Percentiles rank a stretch among this genome's conserved stretches.
phyloP scores from a whole-genome alignment of 2,888 invertebrate species.

The Trisateles emortualis region DNA sequence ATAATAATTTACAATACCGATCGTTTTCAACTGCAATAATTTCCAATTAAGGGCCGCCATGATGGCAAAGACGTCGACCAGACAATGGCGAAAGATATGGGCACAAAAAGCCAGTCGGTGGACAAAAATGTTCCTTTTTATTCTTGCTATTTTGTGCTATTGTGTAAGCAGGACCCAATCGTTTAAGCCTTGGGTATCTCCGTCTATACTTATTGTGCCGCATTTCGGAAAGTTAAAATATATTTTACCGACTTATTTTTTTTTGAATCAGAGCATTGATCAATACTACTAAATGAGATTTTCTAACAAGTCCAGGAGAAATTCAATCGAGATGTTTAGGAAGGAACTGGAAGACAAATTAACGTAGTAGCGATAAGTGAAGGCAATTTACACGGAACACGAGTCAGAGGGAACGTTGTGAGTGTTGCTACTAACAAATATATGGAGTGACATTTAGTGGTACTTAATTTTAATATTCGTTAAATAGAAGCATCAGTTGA shows the following conservation, averaged over 20 bases:
- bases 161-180: neutral
- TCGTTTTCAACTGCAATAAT: conserved; percentile 71
- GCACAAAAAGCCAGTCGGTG: conserved; percentile 50
- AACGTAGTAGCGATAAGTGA: conserved; percentile 72
- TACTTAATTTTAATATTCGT: conserved; percentile 75
- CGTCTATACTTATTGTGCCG: no score
- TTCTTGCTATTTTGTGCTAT: conserved; percentile 11
- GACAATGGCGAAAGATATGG: conserved; percentile 49
- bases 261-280: conserved; percentile 13
- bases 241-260: neutral
- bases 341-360: conserved; percentile 56
- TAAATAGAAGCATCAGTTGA: conserved; percentile 76
- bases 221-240: no score
- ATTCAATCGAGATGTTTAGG: conserved; percentile 51
- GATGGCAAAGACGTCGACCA: conserved; percentile 54
- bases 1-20: conserved; percentile 71
- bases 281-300: conserved; percentile 36
- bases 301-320: conserved; percentile 34
- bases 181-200: no score
- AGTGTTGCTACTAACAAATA: conserved; percentile 70
- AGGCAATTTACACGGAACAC: conserved; percentile 71
- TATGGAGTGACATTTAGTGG: conserved; percentile 79
- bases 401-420: conserved; percentile 66
- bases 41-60: conserved; percentile 72
- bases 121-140: conserved; percentile 39